Percentiles rank a stretch among this genome's conserved stretches.
These are phyloP conservation scores for Drosophila teissieri DNA, from an alignment of 1,140 invertebrate species.

Conservation along the genomic window DNA sequence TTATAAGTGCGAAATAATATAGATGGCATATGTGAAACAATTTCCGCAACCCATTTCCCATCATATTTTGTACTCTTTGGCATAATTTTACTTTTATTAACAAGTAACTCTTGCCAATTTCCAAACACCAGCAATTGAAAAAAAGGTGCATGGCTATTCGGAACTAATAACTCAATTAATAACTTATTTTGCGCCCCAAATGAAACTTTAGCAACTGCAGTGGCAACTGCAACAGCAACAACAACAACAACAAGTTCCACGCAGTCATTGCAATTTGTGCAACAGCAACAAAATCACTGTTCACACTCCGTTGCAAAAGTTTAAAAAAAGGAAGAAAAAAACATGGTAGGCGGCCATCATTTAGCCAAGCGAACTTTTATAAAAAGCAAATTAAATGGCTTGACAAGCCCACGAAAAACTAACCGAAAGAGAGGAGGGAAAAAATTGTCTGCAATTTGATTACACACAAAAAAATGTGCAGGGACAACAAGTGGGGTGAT, in stretches of 20 bases:
- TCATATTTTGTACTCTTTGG: not conserved
- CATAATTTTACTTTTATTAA: not conserved
- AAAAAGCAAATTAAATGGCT: slow-evolving; percentile 70
- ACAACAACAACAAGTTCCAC: slow-evolving; percentile 16
- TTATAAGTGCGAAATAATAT: no score
- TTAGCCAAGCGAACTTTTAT: slow-evolving; percentile 50
- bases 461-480: slow-evolving; percentile 65
- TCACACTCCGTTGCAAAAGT: slow-evolving; percentile 29
- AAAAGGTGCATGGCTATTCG: slow-evolving; percentile 45
- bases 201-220: slow-evolving; percentile 42
- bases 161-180: slow-evolving; percentile 78
- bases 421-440: slow-evolving; percentile 19
- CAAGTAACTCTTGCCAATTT: not conserved
- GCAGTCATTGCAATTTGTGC: slow-evolving; percentile 51
- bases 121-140: not conserved
- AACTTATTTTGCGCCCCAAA: slow-evolving; percentile 60
- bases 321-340: not conserved
- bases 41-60: not conserved
- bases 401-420: slow-evolving; percentile 32
- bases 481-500: slow-evolving; percentile 1
- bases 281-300: slow-evolving; percentile 46
- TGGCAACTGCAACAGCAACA: not conserved
- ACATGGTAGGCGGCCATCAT: slow-evolving; percentile 48
- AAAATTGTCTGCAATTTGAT: slow-evolving; percentile 68
- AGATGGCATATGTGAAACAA: no score